Evolutionary conservation across 2,113 vertebrate genomes (phyloP), one percentile per base, ranked within the genome.

Genomic region (Rhea pennata): DNA sequence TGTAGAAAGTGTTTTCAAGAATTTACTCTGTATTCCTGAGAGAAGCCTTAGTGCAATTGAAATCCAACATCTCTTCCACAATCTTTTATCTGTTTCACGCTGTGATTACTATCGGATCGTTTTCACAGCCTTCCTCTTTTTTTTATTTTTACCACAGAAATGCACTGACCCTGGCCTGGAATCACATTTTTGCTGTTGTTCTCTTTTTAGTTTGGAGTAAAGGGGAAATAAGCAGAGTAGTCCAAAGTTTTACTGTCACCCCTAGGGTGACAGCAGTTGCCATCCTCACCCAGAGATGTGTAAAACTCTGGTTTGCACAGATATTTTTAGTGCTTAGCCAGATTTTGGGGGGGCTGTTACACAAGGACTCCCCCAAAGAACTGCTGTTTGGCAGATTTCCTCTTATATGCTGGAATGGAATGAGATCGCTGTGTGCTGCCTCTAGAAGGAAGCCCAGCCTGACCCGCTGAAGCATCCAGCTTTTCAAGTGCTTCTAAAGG

Each of bases 251-350:
- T 48, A 48, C 46, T 19, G 46, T 6, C 11, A 3, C 22, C 24
- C 31, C 12, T 8, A 2, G 31, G 26, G 46, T 1, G 2, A 33
- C 6, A 36, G 84, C 33, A 66, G 69, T 39, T 14, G 3, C 53
- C 4, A 16, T 4, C 27, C 27, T 4, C 12, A 1, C 2, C 48
- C 70, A 5, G 40, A 23, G 54, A 2, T 17, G 1, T 5, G n/a
- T 19, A 6, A 4, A n/a, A 5, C 20, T 67, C 71, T 13, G 73
- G 3, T 46, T 56, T 48, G 56, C 66, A 2, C 23, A 3, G 42
- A 19, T 59, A 7, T 15, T 56, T 46, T n/a, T 31, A 27, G 61
- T 61, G 48, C 27, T 40, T 3, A 9, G 22, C 5, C 6, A 6
- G 46, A 5, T 5, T 24, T 15, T 54, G 44, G 15, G 2, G 2